A percentile compares a stretch with the other conserved stretches of the same genome.
These are phyloP conservation scores for Ciconia stormi DNA, from an alignment of 2,113 vertebrate species.

Conservation along the genomic window DNA sequence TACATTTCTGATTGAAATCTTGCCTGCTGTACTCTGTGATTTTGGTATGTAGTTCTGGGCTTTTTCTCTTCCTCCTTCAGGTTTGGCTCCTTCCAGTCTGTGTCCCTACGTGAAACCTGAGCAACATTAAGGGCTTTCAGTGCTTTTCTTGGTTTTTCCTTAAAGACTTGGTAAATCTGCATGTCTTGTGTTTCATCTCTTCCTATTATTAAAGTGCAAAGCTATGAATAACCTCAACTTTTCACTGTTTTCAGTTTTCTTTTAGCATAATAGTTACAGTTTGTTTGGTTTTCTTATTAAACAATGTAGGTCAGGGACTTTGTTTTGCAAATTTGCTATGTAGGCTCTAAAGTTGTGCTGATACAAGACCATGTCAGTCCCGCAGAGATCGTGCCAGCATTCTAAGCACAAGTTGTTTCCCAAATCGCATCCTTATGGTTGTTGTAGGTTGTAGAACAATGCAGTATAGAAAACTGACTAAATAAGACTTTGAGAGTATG, in stretches of 20 bases:
- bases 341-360: background rate
- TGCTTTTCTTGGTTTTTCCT: conserved; percentile 99
- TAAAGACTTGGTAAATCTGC: conserved; percentile 97
- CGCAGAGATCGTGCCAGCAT: background rate
- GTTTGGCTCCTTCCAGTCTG: conserved; percentile 98
- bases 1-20: conserved; percentile 56
- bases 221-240: conserved; percentile 55
- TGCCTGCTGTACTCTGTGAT: conserved; percentile 73
- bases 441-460: background rate
- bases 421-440: background rate
- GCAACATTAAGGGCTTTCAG: conserved; percentile 97
- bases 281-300: background rate
- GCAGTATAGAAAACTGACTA: background rate
- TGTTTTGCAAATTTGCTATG: background rate
- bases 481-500: background rate
- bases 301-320: background rate
- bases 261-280: background rate
- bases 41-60: conserved; percentile 82
- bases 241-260: conserved; percentile 54
- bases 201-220: conserved; percentile 65
- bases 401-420: background rate
- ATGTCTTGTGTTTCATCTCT: conserved; percentile 79
- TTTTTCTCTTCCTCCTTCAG: conserved; percentile 93
- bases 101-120: conserved; percentile 99
- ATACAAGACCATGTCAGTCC: background rate